Evolutionary conservation across 2,113 vertebrate species (phyloP), one percentile per base, ranked within the genome.

Genomic region (Paralichthys olivaceus): DNA sequence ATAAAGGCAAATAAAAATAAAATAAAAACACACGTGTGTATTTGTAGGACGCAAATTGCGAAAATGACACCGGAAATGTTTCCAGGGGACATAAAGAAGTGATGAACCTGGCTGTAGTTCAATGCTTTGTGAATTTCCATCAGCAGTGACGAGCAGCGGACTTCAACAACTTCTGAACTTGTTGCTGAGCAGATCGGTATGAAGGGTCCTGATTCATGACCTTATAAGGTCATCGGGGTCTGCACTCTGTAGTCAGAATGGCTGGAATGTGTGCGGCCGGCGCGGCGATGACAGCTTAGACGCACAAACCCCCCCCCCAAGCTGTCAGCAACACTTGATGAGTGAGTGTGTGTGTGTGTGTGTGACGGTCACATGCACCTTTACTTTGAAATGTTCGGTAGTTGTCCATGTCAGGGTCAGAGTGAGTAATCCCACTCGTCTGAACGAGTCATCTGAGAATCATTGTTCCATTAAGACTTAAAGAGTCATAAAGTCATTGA

Each of bases 271-370:
- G 11, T 3, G 37, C 12, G 2, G 37, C 37, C 37, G 37, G 81
- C 57, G 75, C 78, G 6, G 17, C 49, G 65, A 58, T 82, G 82
- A 78, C 63, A 62, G 66, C 61, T 64, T 47, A 13, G 68, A 62
- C 5, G n/a, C 17, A 47, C 43, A 19, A 19, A 47, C 66, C 60
- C 1, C 55, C 40, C 25, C 61, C 51, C 65, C 12, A n/a, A 67
- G 64, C 77, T 51, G 58, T 83, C 77, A 75, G 74, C 59, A 40
- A 45, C 70, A 64, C 70, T 69, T 66, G 13, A 71, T 73, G 17
- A 20, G 22, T 67, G 11, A 32, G 32, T 51, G 29, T 58, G 60
- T 59, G 43, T 17, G 54, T 40, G 57, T 40, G 58, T 57, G 34
- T 2, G 34, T 12, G 37, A 37, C 37, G 37, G 49, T 53, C 8